Base-by-base conservation (phyloP, 2,888 invertebrate species). In the Galeruca laticollis region DNA sequence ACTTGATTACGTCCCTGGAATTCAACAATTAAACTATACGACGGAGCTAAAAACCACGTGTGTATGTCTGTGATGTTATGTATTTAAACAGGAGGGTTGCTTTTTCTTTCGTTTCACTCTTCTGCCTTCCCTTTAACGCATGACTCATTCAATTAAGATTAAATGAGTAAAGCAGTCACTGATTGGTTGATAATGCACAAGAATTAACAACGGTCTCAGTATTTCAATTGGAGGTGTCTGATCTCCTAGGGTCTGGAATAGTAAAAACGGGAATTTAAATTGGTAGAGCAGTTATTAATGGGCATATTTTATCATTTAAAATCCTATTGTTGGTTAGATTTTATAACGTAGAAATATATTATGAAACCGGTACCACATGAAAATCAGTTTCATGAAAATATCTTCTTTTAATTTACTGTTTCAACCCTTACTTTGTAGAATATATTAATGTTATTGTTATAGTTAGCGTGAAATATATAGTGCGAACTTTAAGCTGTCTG, bases 121-220 rank as follows among this genome's bases (percentile, higher is more conserved):
- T 54, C 20, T 15, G 37, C 68, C 72, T 66, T 61, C 59, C 31
- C 33, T 69, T 61, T 21, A 18, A 64, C 40, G 69, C 71, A 77
- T 81, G 81, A 81, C 75, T 81, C 81, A 81, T 79, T 81, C 81
- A 81, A 80, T 80, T 81, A 78, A 80, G 75, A 73, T 74, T 79
- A 77, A 79, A 75, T 76, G 72, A 73, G 71, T 68, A 67, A 72
- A 70, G 74, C 74, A 75, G 69, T 72, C 78, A 77, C 78, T 80
- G 81, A 80, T 81, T 80, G 79, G 77, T 78, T 77, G 79, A 80
- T 80, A 81, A 79, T 77, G 75, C 74, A 73, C 71, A 62, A 60
- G 77, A 80, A 80, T 79, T 77, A 47, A 40, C 40, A 40, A 76
- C 70, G 77, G 33, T 57, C 10, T 77, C 73, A 77, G 77, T 76